Base-by-base conservation (phyloP, 2,113 vertebrate species). In the Cromileptes altivelis region DNA sequence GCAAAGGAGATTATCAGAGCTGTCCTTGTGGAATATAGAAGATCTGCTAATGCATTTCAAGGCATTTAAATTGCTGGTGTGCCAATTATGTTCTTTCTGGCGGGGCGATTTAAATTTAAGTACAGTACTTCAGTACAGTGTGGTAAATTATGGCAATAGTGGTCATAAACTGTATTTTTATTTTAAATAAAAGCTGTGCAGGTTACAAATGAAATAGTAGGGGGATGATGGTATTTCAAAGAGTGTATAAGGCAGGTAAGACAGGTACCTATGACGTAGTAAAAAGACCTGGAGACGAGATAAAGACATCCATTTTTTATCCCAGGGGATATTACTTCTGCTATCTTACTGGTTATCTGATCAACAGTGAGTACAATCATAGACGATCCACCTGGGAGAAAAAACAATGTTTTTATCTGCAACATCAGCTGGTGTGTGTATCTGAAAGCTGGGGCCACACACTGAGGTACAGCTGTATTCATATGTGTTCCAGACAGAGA, bases 1-100 rank as follows among this genome's bases (percentile, higher is more conserved):
- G 45, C 18, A 18, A 52, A 30, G 49, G 10, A 62, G 56, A 62
- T 49, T 19, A 70, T 70, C 73, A 40, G 15, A 57, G 37, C 21
- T 70, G 67, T 70, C 57, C 37, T 2, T 11, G 58, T 19, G 23
- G 37, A 70, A 61, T 75, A 33, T 19, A 12, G 33, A 57, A 50
- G 27, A 76, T 42, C 40, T 40, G 50, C 40, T 50, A 40, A 64
- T 65, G 57, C n/a, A 42, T 53, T 71, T n/a, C 45, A 75, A 6
- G 40, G 52, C 58, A 56, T 71, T 53, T n/a, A 56, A 64, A 80
- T 18, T 9, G 13, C 18, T 61, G 58, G 13, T 37, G 4, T 23
- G 55, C 42, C 30, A 52, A n/a, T 53, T 6, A 58, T 0, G 1
- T 2, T 12, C 3, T 12, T 30, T 42, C 17, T 23, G 12, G 27